These are phyloP conservation scores for Aplidium turbinatum DNA, from an alignment of 23 tunicate species.

Conservation along the genomic window DNA sequence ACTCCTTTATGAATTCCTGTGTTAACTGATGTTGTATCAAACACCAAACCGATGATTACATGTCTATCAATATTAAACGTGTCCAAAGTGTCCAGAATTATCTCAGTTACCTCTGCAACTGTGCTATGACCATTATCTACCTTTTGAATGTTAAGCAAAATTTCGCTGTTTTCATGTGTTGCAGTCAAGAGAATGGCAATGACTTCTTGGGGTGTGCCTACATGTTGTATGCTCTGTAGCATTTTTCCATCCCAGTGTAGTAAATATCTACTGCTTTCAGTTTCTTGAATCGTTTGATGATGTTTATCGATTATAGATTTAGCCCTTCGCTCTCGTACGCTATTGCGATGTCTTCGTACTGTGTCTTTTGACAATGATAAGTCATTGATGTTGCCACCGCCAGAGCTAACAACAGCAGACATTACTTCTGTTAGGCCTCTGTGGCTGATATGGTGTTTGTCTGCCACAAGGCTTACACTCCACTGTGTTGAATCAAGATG, in stretches of 20 bases:
- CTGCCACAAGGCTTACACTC: constrained; percentile 29
- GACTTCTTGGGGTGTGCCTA: constrained; percentile 14
- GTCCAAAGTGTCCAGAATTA: constrained; percentile 2
- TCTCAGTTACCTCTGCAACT: constrained; percentile 10
- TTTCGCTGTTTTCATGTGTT: constrained; percentile 12
- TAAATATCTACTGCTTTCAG: constrained; percentile 16
- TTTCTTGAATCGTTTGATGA: neutral
- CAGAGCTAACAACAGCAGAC: constrained; percentile 25
- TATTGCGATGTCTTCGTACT: constrained; percentile 24
- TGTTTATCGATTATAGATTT: constrained; percentile 1
- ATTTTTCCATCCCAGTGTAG: constrained; percentile 24
- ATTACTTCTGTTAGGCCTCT: constrained; percentile 16
- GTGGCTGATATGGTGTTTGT: constrained; percentile 18
- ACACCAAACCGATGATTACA: constrained; percentile 17
- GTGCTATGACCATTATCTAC: constrained; percentile 1
- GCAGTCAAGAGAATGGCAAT: constrained; percentile 22
- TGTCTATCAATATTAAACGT: constrained; percentile 4
- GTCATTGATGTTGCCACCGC: constrained; percentile 17
- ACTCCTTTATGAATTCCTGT: constrained; percentile 24
- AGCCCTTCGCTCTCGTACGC: constrained; percentile 11
- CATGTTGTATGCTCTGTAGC: constrained; percentile 16
- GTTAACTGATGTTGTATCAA: constrained; percentile 9
- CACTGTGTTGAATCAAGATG: constrained; percentile 17
- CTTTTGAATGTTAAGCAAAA: constrained; percentile 8
- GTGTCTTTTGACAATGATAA: constrained; percentile 19